Evolutionary conservation across 1,140 invertebrate genomes (phyloP).

Genomic region (Stegodyphus dumicola): DNA sequence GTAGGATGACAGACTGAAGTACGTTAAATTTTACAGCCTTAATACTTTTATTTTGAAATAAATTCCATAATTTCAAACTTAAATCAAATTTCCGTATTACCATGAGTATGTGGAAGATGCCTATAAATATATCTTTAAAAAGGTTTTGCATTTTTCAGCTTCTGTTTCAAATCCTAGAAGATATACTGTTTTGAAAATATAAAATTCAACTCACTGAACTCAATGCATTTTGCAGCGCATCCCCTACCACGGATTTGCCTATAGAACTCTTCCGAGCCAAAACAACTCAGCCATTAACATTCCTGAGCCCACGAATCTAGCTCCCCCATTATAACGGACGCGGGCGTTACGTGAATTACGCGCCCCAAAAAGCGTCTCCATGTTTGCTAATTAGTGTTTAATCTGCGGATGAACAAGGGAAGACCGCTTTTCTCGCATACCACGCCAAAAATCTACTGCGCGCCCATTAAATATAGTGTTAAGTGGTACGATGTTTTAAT

Average conservation of each 20-base stretch:
- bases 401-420: slow-evolving; percentile 47
- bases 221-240: slow-evolving; percentile 23
- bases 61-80: no score
- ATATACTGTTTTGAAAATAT: no score
- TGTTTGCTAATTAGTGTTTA: slow-evolving; percentile 53
- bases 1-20: no score
- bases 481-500: slow-evolving; percentile 34
- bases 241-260: background rate
- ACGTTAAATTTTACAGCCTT: no score
- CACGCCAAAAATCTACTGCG: slow-evolving; percentile 41
- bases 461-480: slow-evolving; percentile 47
- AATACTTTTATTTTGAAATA: no score
- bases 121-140: no score
- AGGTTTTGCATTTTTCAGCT: no score
- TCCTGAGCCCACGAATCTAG: slow-evolving; percentile 20
- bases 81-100: no score
- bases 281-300: slow-evolving; percentile 38
- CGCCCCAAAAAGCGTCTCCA: slow-evolving; percentile 7
- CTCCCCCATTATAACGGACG: background rate
- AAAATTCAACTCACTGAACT: no score
- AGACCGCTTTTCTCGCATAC: background rate
- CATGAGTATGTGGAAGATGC: no score
- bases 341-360: slow-evolving; percentile 30
- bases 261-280: background rate
- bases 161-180: no score